phyloP scores from a whole-genome alignment of 2,113 vertebrate genomes.

The Sebastes schlegelii region DNA sequence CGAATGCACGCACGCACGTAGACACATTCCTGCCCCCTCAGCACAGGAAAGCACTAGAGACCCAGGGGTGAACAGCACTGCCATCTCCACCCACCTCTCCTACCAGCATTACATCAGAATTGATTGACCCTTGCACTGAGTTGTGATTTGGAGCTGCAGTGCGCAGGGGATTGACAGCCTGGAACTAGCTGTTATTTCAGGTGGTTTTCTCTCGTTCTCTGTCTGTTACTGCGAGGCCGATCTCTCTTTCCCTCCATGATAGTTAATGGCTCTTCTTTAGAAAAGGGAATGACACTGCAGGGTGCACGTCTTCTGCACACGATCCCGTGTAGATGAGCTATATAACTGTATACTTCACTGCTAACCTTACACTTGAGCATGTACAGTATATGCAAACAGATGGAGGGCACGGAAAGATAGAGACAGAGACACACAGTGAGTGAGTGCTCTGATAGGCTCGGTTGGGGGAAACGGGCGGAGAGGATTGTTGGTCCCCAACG shows the following conservation, averaged over 20 bases:
- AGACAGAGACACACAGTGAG: conserved; percentile 56
- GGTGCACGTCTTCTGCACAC: conserved; percentile 18
- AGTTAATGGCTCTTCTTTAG: not conserved
- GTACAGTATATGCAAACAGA: conserved; percentile 55
- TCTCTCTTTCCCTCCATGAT: conserved; percentile 18
- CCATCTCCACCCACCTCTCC: conserved; percentile 79
- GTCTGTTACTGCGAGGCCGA: conserved; percentile 24
- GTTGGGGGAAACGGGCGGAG: conserved; percentile 75
- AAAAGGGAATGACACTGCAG: not conserved
- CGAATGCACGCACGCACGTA: conserved; percentile 21
- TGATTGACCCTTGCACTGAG: conserved; percentile 75
- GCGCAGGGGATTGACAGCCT: conserved; percentile 61
- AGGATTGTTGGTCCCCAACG: conserved; percentile 80
- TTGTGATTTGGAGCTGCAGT: conserved; percentile 52
- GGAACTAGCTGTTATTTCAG: conserved; percentile 69
- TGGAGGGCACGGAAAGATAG: conserved; percentile 67
- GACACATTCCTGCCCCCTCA: conserved; percentile 64
- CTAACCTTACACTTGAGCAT: conserved; percentile 25
- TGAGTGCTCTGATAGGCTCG: conserved; percentile 69
- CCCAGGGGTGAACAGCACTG: conserved; percentile 68
- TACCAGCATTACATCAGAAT: conserved; percentile 79
- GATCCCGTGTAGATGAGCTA: not conserved
- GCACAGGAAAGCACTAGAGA: conserved; percentile 69
- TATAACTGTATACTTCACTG: conserved; percentile 31
- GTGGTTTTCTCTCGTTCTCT: conserved; percentile 58